These are phyloP conservation scores for Mesoclemmys tuberculata DNA, from an alignment of 2,113 vertebrate genomes.

Conservation along the genomic window DNA sequence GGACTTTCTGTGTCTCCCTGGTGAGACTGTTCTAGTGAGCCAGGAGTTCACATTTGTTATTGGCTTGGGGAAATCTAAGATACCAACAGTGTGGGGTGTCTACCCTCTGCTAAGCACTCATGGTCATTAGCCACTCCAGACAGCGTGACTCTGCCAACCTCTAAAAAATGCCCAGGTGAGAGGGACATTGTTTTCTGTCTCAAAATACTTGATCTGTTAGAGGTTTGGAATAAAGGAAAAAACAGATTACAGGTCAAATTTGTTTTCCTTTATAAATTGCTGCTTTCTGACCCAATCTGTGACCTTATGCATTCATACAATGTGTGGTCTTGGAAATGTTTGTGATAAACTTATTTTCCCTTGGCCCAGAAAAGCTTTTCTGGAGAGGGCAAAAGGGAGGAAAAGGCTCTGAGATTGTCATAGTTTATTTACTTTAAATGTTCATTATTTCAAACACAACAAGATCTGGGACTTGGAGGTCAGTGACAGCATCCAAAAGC, in stretches of 20 bases:
- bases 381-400: not conserved
- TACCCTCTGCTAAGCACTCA: not conserved
- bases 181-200: not conserved
- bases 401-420: slow-evolving; percentile 36
- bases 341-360: slow-evolving; percentile 21
- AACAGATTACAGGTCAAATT: not conserved
- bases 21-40: not conserved
- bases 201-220: not conserved
- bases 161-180: not conserved
- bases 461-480: not conserved
- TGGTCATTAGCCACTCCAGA: not conserved
- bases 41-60: not conserved
- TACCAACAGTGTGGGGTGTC: not conserved
- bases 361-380: not conserved
- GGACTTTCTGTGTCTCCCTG: too few species aligned
- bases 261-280: not conserved
- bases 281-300: not conserved
- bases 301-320: not conserved
- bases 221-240: not conserved
- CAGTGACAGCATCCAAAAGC: not conserved
- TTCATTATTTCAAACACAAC: not conserved
- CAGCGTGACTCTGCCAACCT: not conserved
- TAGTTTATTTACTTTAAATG: slow-evolving; percentile 25
- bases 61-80: not conserved
- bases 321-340: slow-evolving; percentile 17